Evolutionary conservation across 2,797 vertebrate species (phyloP), one percentile per base, ranked within the genome.

Genomic region (Meriones psammophilus): DNA sequence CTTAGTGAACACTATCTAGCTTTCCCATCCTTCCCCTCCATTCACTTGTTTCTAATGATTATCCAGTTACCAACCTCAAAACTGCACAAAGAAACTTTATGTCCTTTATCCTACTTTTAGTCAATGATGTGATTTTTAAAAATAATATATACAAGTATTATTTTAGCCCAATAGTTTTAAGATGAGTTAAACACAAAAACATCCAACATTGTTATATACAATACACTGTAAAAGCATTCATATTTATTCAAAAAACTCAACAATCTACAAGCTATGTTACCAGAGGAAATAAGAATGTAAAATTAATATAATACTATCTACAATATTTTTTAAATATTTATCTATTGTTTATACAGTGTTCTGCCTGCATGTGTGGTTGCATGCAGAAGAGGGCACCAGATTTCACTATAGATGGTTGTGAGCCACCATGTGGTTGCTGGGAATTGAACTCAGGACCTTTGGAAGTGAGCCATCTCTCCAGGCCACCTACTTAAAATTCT

Each of bases 261-360:
- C 50, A 95, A 83, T 93, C 71, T 77, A 46, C 84, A 88, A 91
- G 56, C 12, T 73, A 73, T 36, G 12, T 83, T 84, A 93, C 24
- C 71, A 95, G 85, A 20, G 33, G 39, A 64, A 89, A 78, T 50
- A 78, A 64, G 18, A 85, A 84, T 78, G 84, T 30, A 73, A 84
- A 93, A 73, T 88, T 56, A 88, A 42, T 36, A 84, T 28, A 64
- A 71, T n/a, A 18, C 56, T 24, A 50, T 10, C 10, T 50, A 50
- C 9, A 50, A 50, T 50, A 50, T 8, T 50, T 50, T 50, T 50
- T 50, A 50, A 50, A 50, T 50, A 50, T 50, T 50, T 50, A 50
- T 50, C 10, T 50, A 50, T 50, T 50, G 50, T 50, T 50, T 50
- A 50, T 50, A 50, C 50, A 50, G 50, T 50, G 50, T 50, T 50